These are phyloP conservation scores for Lithophane leautieri DNA, from an alignment of 2,888 invertebrate genomes.

Conservation along the genomic window DNA sequence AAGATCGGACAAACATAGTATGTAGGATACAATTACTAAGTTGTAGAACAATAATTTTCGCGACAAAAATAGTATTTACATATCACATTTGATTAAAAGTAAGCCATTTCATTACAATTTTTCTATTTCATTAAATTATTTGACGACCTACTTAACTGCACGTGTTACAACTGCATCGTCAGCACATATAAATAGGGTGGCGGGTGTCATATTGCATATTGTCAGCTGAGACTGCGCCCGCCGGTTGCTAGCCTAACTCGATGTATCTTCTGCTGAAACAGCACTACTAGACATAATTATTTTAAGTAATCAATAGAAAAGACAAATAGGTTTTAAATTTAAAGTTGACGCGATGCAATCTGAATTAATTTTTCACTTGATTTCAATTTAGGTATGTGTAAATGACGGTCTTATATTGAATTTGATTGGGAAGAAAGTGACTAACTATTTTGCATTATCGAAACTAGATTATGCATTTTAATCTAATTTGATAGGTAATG, in stretches of 20 bases:
- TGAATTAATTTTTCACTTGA: not conserved
- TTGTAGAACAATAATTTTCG: not conserved
- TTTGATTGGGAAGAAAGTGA: not conserved
- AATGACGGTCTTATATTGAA: too few species aligned
- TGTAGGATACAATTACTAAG: not conserved
- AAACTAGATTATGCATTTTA: not conserved
- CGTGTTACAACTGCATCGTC: constrained; percentile 30
- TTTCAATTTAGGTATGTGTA: not conserved
- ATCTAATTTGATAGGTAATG: too few species aligned
- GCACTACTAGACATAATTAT: not conserved
- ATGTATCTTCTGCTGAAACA: constrained; percentile 5
- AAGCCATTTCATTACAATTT: not conserved
- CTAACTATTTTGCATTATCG: not conserved
- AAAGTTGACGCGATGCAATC: not conserved
- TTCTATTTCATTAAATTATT: constrained; percentile 2
- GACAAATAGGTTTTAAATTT: not conserved
- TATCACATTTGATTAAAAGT: not conserved
- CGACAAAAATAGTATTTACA: not conserved
- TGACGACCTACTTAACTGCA: not conserved
- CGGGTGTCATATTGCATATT: constrained; percentile 28
- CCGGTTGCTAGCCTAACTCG: constrained; percentile 4
- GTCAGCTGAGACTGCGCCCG: constrained; percentile 36
- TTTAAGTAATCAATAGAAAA: not conserved
- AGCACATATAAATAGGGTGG: constrained; percentile 27
- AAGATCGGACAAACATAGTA: not conserved